Evolutionary conservation across 2,888 invertebrate species (phyloP).

Genomic region (Leptinotarsa juncta): DNA sequence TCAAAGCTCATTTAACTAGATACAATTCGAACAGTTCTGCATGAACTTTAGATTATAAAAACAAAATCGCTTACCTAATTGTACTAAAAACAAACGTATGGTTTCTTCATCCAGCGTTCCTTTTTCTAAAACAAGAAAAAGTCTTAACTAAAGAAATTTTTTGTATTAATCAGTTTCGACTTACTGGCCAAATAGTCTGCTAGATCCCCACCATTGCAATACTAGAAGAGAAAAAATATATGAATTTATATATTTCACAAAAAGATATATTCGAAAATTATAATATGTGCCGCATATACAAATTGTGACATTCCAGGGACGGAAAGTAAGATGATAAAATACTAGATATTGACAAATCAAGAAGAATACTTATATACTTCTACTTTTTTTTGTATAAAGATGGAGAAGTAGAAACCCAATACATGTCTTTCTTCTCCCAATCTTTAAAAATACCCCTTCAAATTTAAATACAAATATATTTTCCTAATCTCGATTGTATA

Average conservation of each 20-base stretch:
- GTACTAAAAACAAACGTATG: constrained; percentile 92
- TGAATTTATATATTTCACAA: constrained; percentile 3
- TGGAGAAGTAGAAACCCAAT: too few species aligned
- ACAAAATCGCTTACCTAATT: constrained; percentile 76
- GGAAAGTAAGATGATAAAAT: too few species aligned
- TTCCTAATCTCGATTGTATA: too few species aligned
- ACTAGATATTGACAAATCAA: too few species aligned
- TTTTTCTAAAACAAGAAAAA: constrained; percentile 72
- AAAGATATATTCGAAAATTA: neutral
- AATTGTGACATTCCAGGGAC: neutral
- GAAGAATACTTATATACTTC: too few species aligned
- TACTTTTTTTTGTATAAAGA: too few species aligned
- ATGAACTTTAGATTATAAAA: neutral
- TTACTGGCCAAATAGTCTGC: constrained; percentile 93
- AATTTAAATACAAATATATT: too few species aligned
- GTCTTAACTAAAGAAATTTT: neutral
- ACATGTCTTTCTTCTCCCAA: too few species aligned
- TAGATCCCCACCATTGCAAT: constrained; percentile 98
- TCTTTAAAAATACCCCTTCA: too few species aligned
- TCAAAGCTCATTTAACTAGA: neutral
- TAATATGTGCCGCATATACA: neutral
- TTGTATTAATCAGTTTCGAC: neutral
- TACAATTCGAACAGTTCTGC: neutral
- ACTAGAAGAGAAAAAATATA: constrained; percentile 72
- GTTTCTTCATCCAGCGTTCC: constrained; percentile 98